Evolutionary conservation across 1,140 invertebrate species (phyloP).

Genomic region (Eumaeus atala): DNA sequence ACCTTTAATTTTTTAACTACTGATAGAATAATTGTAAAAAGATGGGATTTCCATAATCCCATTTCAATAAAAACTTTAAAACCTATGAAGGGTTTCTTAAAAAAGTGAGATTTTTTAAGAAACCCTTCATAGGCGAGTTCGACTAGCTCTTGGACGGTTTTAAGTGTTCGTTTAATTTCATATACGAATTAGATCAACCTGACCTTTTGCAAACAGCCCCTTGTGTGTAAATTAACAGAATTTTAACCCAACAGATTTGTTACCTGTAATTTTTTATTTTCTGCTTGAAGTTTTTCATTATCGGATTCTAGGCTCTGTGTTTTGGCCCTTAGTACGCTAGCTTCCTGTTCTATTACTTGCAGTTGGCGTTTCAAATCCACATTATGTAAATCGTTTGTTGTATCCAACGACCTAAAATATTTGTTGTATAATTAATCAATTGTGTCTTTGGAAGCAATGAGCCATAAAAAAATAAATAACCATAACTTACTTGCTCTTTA

Average conservation of each 20-base stretch:
- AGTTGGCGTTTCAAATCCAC: conserved; percentile 83
- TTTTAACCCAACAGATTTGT: neutral
- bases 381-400: conserved; percentile 75
- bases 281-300: conserved; percentile 82
- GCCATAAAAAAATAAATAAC: neutral
- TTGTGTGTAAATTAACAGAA: too few species aligned
- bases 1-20: too few species aligned
- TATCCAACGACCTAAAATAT: conserved; percentile 75
- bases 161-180: too few species aligned
- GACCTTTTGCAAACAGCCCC: too few species aligned
- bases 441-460: neutral
- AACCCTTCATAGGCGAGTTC: too few species aligned
- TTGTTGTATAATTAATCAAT: conserved; percentile 7
- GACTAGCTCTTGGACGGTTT: too few species aligned
- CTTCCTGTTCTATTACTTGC: conserved; percentile 84
- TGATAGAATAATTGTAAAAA: too few species aligned
- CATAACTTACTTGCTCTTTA: conserved; percentile 76
- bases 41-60: too few species aligned
- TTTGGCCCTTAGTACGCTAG: conserved; percentile 78
- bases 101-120: too few species aligned
- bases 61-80: too few species aligned
- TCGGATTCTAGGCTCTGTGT: conserved; percentile 80
- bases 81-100: too few species aligned
- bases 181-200: too few species aligned
- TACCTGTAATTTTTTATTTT: conserved; percentile 81